phyloP scores from a whole-genome alignment of 2,888 invertebrate species.

The Crematogaster levior region DNA sequence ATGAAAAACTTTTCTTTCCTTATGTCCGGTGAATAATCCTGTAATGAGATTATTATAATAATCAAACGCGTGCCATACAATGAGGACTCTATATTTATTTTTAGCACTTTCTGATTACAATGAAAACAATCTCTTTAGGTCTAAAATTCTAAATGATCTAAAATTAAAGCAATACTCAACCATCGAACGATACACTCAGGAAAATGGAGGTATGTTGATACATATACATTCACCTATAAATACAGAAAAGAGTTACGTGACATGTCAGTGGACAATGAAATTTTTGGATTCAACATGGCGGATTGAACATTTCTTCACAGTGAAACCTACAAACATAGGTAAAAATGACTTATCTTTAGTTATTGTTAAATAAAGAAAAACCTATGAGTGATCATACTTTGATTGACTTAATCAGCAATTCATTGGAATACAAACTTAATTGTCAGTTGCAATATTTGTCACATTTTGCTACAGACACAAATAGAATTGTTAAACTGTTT shows the following conservation, averaged over 20 bases:
- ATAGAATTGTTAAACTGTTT: no score
- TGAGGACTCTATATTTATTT: constrained; percentile 10
- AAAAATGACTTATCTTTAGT: neutral
- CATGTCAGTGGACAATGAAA: constrained; percentile 71
- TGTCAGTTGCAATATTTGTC: neutral
- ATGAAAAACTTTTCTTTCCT: constrained; percentile 73
- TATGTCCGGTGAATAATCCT: constrained; percentile 71
- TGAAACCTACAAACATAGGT: constrained; percentile 71
- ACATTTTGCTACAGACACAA: no score
- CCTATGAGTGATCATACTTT: neutral
- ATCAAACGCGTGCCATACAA: neutral
- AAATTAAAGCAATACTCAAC: constrained; percentile 56
- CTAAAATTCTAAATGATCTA: constrained; percentile 64
- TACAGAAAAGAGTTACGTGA: constrained; percentile 57
- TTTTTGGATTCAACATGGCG: constrained; percentile 69
- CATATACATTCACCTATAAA: constrained; percentile 64
- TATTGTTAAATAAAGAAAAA: neutral
- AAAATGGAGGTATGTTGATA: constrained; percentile 73
- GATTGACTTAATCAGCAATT: neutral
- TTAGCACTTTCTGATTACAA: constrained; percentile 75
- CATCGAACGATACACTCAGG: constrained; percentile 52
- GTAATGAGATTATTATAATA: neutral
- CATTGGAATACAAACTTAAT: neutral
- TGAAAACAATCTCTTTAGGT: constrained; percentile 63
- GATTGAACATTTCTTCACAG: constrained; percentile 73